Conservation (phyloP, 1,140 invertebrate species). For the Papilio aristodemus region DNA sequence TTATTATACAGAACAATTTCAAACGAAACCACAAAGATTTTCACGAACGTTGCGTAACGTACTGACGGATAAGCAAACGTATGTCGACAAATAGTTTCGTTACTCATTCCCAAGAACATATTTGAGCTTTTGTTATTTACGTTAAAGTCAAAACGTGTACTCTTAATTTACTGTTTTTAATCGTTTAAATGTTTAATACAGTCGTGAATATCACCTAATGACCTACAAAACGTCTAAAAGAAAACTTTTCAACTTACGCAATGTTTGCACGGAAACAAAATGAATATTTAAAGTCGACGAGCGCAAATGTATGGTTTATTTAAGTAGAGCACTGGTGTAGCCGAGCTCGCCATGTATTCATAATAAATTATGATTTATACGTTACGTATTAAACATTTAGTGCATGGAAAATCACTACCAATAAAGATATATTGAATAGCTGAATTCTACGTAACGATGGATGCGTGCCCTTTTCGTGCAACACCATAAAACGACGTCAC, state of each 20-base stretch:
- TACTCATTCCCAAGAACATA: conserved; percentile 17
- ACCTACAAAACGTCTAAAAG: conserved; percentile 62
- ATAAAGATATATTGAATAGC: conserved; percentile 51
- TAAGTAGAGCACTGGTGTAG: not conserved
- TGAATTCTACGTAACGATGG: conserved; percentile 49
- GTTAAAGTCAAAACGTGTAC: conserved; percentile 11
- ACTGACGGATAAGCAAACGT: conserved; percentile 29
- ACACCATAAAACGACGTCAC: conserved; percentile 59
- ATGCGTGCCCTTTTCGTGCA: conserved; percentile 38
- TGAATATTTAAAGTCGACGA: conserved; percentile 39
- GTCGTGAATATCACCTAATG: conserved; percentile 51
- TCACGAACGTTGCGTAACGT: conserved; percentile 27
- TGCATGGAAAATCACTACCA: conserved; percentile 28
- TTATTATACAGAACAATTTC: conserved; percentile 54
- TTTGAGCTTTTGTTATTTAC: conserved; percentile 16
- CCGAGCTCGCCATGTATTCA: not conserved
- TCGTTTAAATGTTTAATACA: conserved; percentile 33
- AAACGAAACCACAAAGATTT: conserved; percentile 22
- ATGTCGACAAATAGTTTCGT: conserved; percentile 16
- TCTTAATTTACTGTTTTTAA: not conserved
- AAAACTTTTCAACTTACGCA: conserved; percentile 55
- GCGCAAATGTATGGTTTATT: conserved; percentile 20
- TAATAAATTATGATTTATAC: conserved; percentile 9
- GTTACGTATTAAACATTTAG: conserved; percentile 1
- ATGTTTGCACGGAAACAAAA: conserved; percentile 53